Percentiles rank a stretch among this genome's conserved stretches.
phyloP scores from a whole-genome alignment of 2,113 vertebrate genomes.

The Nycticorax nycticorax region DNA sequence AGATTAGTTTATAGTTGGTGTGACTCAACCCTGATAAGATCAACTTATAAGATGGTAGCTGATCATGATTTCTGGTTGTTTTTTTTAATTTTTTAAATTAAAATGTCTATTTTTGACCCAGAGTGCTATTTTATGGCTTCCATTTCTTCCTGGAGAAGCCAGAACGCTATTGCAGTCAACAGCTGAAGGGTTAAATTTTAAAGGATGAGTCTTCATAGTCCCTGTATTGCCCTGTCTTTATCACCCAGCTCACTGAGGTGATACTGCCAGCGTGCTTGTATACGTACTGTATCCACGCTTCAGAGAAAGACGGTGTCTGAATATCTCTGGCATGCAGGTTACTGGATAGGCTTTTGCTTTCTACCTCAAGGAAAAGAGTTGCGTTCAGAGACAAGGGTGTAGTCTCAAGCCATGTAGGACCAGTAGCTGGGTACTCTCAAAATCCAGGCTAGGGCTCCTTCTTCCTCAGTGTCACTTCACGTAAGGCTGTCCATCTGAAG shows the following conservation, averaged over 20 bases:
- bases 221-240: neutral
- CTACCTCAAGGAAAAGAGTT: neutral
- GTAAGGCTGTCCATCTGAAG: neutral
- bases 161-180: neutral
- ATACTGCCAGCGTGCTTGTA: neutral
- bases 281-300: neutral
- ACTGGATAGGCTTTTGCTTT: neutral
- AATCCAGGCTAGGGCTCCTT: neutral
- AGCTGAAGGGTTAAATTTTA: neutral
- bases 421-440: neutral
- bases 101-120: neutral
- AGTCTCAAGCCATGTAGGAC: neutral
- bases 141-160: neutral
- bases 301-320: neutral
- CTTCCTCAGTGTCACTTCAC: rapidly evolving
- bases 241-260: neutral
- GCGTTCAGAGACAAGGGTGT: neutral
- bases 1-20: neutral
- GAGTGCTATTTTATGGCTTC: neutral
- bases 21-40: neutral
- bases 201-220: neutral
- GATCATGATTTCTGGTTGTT: neutral
- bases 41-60: neutral
- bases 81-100: neutral
- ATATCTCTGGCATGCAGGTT: neutral